Base-by-base conservation (phyloP, 92 coral and sea anemone genomes). In the Epizoanthus illoricatus region DNA sequence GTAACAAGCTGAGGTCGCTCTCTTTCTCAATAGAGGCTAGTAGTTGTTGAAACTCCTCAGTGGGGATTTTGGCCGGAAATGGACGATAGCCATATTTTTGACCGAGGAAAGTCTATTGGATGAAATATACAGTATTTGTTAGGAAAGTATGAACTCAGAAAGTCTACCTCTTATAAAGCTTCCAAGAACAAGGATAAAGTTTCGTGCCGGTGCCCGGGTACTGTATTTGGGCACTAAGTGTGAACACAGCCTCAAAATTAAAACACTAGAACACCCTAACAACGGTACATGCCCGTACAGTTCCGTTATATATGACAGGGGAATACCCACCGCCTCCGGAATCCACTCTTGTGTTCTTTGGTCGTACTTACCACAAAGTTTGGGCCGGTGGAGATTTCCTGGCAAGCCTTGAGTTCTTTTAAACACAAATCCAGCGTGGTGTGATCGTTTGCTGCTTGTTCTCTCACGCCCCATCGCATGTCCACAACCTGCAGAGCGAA, bases 401-500 rank as follows among this genome's bases (percentile, higher is more conserved):
- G 92, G 23, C 92, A 90, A 19, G 92, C 88, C 43, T 84, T 84
- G 11, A 90, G 88, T 57, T 90, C 92, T 80, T 90, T 90, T 55
- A 90, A 75, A 80, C 92, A 90, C 72, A 90, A 69, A 15, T 90
- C 92, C 43, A 90, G 62, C 9, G 90, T 90, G 16, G 92, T 87
- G 74, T 90, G 92, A 39, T 90, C 92, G 64, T 90, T 90, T 16
- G 90, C 80, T 16, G 92, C 88, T 24, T 83, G 85, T 58, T 90
- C 92, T 3, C 92, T 81, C 54, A 90, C 92, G 0, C 92, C 92
- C 92, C 92, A 90, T 13, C 92, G 87, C 92, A 90, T 90, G 75
- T 90, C 92, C 49, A 90, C 92, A 58, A 90, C 92, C 92, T 90
- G 57, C 33, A 52, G 5, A 28, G 47, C 23, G 64, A 39, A 49